Evolutionary conservation across 2,888 invertebrate species (phyloP), one percentile per base, ranked within the genome.

Genomic region (Gymnocheta viridis): DNA sequence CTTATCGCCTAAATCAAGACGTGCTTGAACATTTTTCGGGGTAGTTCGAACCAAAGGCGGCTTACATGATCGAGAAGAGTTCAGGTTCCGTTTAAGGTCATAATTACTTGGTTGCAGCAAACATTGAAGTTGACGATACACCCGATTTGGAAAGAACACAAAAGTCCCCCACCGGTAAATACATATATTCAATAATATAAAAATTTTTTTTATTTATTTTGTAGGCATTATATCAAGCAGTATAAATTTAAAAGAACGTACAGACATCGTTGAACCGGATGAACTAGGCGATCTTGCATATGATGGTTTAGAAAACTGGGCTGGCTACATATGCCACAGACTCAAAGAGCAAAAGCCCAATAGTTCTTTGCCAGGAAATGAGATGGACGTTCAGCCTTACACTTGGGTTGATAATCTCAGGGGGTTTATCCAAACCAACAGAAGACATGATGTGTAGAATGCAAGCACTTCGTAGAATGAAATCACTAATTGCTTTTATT

Each of bases 1-100:
- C 81, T 0, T 79, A 82, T 47, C 67, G 85, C 0, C 62, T 41
- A 41, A 62, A 62, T 62, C 62, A 62, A 41, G 35, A 62, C 24
- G 62, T 41, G 19, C 41, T 62, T 38, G 62, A 60, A 60, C 38
- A 41, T 35, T 58, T 35, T 58, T 58, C 35, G 7, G 32, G 27
- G 5, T 54, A 27, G 29, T 54, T 27, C 24, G 54, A 54, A 54
- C 54, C 27, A 54, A 14, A 54, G 54, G 54, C 24, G 51, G 51
- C 9, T 32, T 58, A 58, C 58, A 32, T 19, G 58, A 35, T 32
- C 58, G 19, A 58, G 58, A 58, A 32, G 32, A 58, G 32, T 58
- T 58, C 38, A 56, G 17, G 9, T 32, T 32, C 10, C 29, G 32
- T 17, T 32, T 56, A 38, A 12, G 38, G 32, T 38, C 14, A 12